Base-by-base conservation (phyloP, 2,797 vertebrate genomes). In the Hippocampus kuda region DNA sequence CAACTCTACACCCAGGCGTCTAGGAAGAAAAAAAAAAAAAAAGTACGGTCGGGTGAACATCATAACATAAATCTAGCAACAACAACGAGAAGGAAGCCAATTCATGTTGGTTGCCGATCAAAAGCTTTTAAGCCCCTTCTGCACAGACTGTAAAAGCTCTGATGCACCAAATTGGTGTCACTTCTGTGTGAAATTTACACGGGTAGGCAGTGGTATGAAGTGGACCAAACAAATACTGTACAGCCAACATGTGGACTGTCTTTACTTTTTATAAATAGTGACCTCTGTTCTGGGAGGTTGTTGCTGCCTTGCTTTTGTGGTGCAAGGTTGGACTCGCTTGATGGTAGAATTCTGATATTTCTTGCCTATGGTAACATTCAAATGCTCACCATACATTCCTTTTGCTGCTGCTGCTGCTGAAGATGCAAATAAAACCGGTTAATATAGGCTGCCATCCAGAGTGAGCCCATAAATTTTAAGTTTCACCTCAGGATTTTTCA, bases 1-100 rank as follows among this genome's bases (percentile, higher is more conserved):
- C 89, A 98, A 80, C 77, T 99, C 95, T 74, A 94, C 94, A 70
- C 95, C 95, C 0, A 99, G 89, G 56, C 96, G 94, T 74, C 97
- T 99, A 70, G 1, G 1, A 64, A 65, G 34, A 67, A 53, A 71
- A 70, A 24, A 27, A 27, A 27, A 27, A 1, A 70, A 26, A 1
- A 26, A 70, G 41, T 18, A 38, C 53, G 27, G 16, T 24, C n/a
- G 6, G 11, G 11, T 30, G 13, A 62, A 15, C 8, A 38, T 22
- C 48, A 34, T 10, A 42, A 44, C 57, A 27, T 5, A 30, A 53
- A 59, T 15, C 10, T 24, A 56, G 1, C 7, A 7, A 22, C 54
- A 56, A 56, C 10, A 38, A 38, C 34, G 34, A 38, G 34, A 38
- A 38, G 34, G 34, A 38, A 38, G 34, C 34, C 34, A 38, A 38